phyloP scores from a whole-genome alignment of 2,888 invertebrate genomes.

The Glaucopsyche alexis region DNA sequence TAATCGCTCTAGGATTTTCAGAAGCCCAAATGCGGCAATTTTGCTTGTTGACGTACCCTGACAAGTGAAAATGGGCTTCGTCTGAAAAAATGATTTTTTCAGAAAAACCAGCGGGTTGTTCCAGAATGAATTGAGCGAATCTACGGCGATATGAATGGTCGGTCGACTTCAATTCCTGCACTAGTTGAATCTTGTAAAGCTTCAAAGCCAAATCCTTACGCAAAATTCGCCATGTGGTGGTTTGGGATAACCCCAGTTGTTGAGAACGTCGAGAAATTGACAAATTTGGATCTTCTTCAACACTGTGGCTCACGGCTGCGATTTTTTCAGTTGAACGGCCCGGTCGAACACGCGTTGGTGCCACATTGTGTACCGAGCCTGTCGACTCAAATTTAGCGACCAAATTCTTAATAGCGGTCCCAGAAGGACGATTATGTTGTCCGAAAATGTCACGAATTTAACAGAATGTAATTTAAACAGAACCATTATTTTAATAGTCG shows the following conservation, averaged over 20 bases:
- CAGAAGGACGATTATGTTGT: not conserved
- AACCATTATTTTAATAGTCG: not conserved
- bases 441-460: not conserved
- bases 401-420: not conserved
- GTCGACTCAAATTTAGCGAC: not conserved
- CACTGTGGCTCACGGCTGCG: not conserved
- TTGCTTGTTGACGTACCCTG: conserved; percentile 31
- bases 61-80: conserved; percentile 31
- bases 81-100: conserved; percentile 30
- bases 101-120: conserved; percentile 27
- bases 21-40: conserved; percentile 35
- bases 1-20: conserved; percentile 32
- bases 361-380: not conserved
- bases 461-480: not conserved
- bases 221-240: not conserved
- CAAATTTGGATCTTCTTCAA: not conserved
- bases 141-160: not conserved
- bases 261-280: not conserved
- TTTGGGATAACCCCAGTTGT: not conserved
- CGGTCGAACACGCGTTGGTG: not conserved
- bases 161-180: not conserved
- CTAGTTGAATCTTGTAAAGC: not conserved
- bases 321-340: not conserved
- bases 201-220: not conserved
- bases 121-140: not conserved